phyloP scores from a whole-genome alignment of 2,888 invertebrate genomes.

The Apotomis turbidana region DNA sequence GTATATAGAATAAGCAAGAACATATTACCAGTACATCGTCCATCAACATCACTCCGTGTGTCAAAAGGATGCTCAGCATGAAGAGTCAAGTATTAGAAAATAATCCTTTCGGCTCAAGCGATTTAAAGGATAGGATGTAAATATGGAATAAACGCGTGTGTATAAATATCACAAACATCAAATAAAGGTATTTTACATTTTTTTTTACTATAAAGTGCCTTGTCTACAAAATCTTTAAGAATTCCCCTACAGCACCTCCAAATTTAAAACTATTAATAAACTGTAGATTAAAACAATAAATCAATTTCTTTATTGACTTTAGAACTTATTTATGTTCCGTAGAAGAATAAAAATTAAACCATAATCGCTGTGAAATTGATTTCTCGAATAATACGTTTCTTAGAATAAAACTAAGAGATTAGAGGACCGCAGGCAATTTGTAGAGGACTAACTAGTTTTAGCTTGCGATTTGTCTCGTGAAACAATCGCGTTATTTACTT shows the following conservation, averaged over 20 bases:
- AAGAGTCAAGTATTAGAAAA: too few relatives aligned
- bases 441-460: conserved; percentile 15
- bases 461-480: background rate
- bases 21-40: too few relatives aligned
- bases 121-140: too few relatives aligned
- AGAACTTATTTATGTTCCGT: conserved; percentile 22
- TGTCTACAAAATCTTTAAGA: background rate
- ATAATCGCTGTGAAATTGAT: conserved; percentile 25
- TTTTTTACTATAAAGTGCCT: too few relatives aligned
- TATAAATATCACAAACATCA: too few relatives aligned
- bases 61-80: too few relatives aligned
- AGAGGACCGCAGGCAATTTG: conserved; percentile 13
- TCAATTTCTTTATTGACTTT: conserved; percentile 32
- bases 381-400: conserved; percentile 23
- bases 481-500: background rate
- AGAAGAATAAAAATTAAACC: conserved; percentile 23
- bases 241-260: background rate
- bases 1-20: too few relatives aligned
- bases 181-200: too few relatives aligned
- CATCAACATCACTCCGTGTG: too few relatives aligned
- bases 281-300: conserved; percentile 28
- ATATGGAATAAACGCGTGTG: too few relatives aligned
- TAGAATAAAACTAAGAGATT: conserved; percentile 14
- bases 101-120: too few relatives aligned
- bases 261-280: background rate